Percentiles rank a stretch among this genome's conserved stretches.
Conservation (phyloP, 2,797 vertebrate genomes). For the Argya squamiceps region DNA sequence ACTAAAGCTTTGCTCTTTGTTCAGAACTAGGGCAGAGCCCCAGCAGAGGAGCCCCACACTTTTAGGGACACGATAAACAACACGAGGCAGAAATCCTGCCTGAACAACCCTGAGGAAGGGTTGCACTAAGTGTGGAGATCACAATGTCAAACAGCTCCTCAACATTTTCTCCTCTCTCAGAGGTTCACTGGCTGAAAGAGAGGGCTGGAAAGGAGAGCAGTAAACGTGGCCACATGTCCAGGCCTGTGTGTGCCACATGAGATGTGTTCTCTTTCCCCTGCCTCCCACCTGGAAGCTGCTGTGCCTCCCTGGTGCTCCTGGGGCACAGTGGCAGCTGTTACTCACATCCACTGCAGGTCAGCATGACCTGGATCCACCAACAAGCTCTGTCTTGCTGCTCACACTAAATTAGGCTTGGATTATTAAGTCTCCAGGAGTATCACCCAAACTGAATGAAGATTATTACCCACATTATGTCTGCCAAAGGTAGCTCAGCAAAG, state of each 20-base stretch:
- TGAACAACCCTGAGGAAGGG: background rate
- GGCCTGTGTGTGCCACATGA: background rate
- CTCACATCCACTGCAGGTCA: background rate
- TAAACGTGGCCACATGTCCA: background rate
- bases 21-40: background rate
- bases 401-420: background rate
- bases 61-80: background rate
- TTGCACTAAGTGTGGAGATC: background rate
- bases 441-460: background rate
- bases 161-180: background rate
- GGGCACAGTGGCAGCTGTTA: background rate
- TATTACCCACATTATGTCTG: background rate
- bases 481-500: background rate
- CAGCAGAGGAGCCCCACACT: background rate
- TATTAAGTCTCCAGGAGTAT: slow-evolving; percentile 1
- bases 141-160: background rate
- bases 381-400: slow-evolving; percentile 42
- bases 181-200: background rate
- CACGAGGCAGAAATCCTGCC: background rate
- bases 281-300: background rate
- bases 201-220: background rate
- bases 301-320: background rate
- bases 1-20: background rate
- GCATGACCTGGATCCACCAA: background rate
- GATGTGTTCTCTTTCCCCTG: accelerated